Evolutionary conservation across 2,113 vertebrate species (phyloP).

Genomic region (Reinhardtius hippoglossoides): DNA sequence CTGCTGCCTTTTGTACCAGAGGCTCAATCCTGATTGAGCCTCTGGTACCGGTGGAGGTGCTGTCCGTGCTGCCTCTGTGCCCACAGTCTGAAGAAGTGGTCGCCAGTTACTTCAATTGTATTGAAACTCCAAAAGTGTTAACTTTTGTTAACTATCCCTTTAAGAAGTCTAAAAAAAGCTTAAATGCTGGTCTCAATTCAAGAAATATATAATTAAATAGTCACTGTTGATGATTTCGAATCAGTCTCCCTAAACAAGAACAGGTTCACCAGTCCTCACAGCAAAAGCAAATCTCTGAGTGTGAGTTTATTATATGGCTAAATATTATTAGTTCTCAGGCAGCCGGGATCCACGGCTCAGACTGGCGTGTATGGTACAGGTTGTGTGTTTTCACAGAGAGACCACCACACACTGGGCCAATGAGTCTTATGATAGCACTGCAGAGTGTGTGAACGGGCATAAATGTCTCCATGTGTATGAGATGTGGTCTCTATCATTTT

Average conservation of each 20-base stretch:
- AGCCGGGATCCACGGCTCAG: conserved; percentile 28
- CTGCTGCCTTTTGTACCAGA: too few species aligned
- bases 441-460: conserved; percentile 55
- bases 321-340: conserved; percentile 61
- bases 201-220: conserved; percentile 2
- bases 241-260: conserved; percentile 17
- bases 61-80: too few species aligned
- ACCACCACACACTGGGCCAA: conserved; percentile 14
- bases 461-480: conserved; percentile 63
- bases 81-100: too few species aligned
- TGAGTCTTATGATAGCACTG: conserved; percentile 44
- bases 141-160: too few species aligned
- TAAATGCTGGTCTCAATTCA: neutral
- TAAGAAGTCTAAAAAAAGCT: too few species aligned
- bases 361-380: conserved; percentile 42
- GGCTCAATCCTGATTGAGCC: too few species aligned
- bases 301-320: conserved; percentile 34
- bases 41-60: too few species aligned
- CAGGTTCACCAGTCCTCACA: conserved; percentile 41
- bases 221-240: neutral
- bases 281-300: conserved; percentile 50
- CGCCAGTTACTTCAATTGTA: too few species aligned
- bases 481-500: conserved; percentile 33
- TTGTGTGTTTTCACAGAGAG: conserved; percentile 45
- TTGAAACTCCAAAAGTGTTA: too few species aligned